Evolutionary conservation across 2,888 invertebrate species (phyloP).

Genomic region (Slavum lentiscoides): DNA sequence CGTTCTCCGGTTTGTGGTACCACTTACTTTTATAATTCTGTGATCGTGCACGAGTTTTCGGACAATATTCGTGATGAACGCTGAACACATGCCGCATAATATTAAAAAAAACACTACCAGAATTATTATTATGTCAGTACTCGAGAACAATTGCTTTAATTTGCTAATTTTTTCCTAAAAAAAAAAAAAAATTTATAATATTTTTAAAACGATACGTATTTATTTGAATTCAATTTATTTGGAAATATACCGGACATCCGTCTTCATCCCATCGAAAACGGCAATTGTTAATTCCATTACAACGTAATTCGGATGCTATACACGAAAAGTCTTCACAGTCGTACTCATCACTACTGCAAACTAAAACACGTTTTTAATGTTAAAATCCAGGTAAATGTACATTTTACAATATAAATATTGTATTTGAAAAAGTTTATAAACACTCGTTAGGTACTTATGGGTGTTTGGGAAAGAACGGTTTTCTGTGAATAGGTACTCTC

Average conservation of each 20-base stretch:
- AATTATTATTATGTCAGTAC: constrained; percentile 75
- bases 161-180: constrained; percentile 54
- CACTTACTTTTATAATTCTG: constrained; percentile 78
- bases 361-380: constrained; percentile 58
- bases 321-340: constrained; percentile 88
- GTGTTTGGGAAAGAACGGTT: too few species aligned
- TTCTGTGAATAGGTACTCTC: too few species aligned
- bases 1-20: neutral
- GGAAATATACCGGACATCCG: constrained; percentile 62
- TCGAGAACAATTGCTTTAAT: constrained; percentile 45
- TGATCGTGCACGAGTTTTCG: constrained; percentile 85
- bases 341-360: constrained; percentile 68
- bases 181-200: neutral
- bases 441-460: neutral
- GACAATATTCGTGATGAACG: constrained; percentile 85
- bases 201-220: neutral
- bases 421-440: neutral
- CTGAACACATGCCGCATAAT: constrained; percentile 83
- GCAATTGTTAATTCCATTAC: constrained; percentile 79
- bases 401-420: neutral
- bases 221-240: neutral
- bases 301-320: constrained; percentile 70
- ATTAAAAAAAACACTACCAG: constrained; percentile 85
- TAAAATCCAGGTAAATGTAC: neutral
- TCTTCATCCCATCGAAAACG: constrained; percentile 81